Percentiles rank a stretch among this genome's conserved stretches.
Evolutionary conservation across 2,888 invertebrate species (phyloP).

Genomic region (Cryptocephalus primarius): DNA sequence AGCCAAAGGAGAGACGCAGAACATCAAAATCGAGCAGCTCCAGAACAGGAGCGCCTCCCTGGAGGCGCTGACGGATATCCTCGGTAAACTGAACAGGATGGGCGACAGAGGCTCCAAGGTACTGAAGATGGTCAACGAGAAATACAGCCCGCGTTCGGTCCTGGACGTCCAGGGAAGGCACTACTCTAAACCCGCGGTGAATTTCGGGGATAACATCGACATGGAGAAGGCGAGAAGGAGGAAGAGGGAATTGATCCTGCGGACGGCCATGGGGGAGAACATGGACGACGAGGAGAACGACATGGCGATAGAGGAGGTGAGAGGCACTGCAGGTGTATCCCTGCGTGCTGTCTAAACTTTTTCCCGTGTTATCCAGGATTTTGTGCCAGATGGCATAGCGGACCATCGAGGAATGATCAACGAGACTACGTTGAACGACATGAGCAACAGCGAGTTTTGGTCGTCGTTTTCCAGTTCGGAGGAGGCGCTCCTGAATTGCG

Average conservation of each 20-base stretch:
- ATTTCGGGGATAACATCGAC: constrained; percentile 28
- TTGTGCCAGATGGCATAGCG: constrained; percentile 52
- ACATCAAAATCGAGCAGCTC: constrained; percentile 24
- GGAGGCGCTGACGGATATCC: constrained; percentile 50
- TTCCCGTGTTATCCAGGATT: constrained; percentile 32
- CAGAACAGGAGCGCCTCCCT: constrained; percentile 34
- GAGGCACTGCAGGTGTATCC: constrained; percentile 3
- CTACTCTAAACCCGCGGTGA: constrained; percentile 26
- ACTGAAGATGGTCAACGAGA: constrained; percentile 43
- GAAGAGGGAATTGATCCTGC: constrained; percentile 42
- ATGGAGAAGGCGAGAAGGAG: constrained; percentile 26
- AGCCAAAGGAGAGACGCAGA: constrained; percentile 32
- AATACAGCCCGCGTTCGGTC: constrained; percentile 18
- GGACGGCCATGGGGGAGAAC: constrained; percentile 42
- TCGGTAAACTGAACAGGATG: constrained; percentile 44
- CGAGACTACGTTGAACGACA: constrained; percentile 55
- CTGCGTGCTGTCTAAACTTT: background rate
- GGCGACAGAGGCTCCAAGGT: constrained; percentile 48
- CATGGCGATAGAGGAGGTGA: constrained; percentile 53
- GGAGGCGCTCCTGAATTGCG: constrained; percentile 62
- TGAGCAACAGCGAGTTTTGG: constrained; percentile 70
- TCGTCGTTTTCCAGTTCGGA: constrained; percentile 74
- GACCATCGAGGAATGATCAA: constrained; percentile 52
- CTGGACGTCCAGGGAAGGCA: constrained; percentile 25
- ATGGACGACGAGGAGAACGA: constrained; percentile 51